A percentile compares a stretch with the other conserved stretches of the same genome.
Evolutionary conservation across 2,113 vertebrate species (phyloP).

Genomic region (Leptodactylus fuscus): DNA sequence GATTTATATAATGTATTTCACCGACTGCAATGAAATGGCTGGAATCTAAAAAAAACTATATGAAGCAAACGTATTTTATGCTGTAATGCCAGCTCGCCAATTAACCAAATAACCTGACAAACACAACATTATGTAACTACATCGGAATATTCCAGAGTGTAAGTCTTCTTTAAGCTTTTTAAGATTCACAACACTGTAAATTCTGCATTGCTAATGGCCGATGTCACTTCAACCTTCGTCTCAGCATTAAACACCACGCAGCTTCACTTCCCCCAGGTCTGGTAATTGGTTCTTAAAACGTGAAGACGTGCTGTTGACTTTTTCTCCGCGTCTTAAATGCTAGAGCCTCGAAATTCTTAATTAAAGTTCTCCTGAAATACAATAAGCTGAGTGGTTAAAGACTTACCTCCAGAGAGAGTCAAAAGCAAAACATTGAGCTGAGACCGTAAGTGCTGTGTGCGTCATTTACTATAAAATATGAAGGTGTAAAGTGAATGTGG

Average conservation of each 20-base stretch:
- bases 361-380: neutral
- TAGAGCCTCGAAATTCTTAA: neutral
- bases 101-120: too few species aligned
- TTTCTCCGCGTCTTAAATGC: neutral
- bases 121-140: too few species aligned
- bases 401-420: neutral
- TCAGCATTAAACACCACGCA: neutral
- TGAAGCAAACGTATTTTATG: too few species aligned
- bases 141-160: too few species aligned
- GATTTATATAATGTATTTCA: too few species aligned
- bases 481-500: neutral
- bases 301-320: neutral
- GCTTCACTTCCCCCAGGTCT: neutral
- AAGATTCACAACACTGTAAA: neutral
- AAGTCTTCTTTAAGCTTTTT: neutral
- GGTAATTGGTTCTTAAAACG: conserved; percentile 2
- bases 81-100: too few species aligned
- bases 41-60: too few species aligned
- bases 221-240: conserved; percentile 9
- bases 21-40: too few species aligned
- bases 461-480: neutral
- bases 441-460: neutral
- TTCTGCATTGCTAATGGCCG: neutral
- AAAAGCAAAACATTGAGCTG: neutral
- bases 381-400: neutral